These are phyloP conservation scores for Microplitis manilae DNA, from an alignment of 2,888 invertebrate genomes.

Conservation along the genomic window DNA sequence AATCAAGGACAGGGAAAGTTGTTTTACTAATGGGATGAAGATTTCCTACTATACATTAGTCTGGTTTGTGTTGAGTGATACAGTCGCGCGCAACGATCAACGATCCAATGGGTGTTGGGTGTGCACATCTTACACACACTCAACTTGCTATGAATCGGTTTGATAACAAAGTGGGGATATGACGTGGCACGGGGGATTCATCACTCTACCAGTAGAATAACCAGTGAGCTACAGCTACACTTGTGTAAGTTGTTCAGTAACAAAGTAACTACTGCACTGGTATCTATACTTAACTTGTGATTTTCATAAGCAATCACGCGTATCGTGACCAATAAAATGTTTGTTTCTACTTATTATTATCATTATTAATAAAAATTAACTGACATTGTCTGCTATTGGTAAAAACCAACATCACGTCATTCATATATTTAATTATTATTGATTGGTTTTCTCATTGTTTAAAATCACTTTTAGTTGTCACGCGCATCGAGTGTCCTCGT, in stretches of 20 bases:
- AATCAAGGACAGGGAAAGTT: constrained; percentile 20
- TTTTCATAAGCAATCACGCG: no score
- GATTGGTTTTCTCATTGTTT: neutral
- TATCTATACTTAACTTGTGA: no score
- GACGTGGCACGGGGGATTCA: constrained; percentile 49
- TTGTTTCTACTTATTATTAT: no score
- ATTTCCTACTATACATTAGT: neutral
- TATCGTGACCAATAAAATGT: no score
- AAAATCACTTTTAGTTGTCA: neutral
- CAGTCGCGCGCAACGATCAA: constrained; percentile 5
- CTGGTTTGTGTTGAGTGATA: neutral
- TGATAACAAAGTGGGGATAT: constrained; percentile 46
- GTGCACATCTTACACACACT: constrained; percentile 5
- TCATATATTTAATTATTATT: neutral
- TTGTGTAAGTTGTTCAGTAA: neutral
- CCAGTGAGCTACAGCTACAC: constrained; percentile 10
- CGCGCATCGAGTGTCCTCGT: neutral
- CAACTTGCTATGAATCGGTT: neutral
- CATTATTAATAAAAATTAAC: no score
- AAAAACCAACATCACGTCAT: no score
- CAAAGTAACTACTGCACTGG: no score
- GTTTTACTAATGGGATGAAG: neutral
- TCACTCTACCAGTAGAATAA: constrained; percentile 7
- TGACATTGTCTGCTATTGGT: no score
- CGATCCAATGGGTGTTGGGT: constrained; percentile 27